These are phyloP conservation scores for Oscheius sp. DNA, from an alignment of 1,140 invertebrate genomes.

Conservation along the genomic window DNA sequence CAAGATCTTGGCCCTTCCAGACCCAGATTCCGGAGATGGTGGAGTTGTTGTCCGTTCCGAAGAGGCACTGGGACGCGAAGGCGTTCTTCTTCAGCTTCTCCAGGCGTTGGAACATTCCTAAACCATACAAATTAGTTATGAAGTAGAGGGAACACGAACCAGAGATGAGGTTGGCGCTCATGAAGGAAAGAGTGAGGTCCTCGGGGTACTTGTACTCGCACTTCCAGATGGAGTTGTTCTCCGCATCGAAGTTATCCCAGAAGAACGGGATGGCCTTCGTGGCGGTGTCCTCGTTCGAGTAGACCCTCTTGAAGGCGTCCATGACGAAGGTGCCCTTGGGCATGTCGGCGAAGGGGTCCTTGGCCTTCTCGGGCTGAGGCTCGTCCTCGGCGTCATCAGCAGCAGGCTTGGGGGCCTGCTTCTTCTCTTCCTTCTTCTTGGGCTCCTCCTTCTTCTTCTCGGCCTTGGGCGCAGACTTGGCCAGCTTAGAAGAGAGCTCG, in stretches of 20 bases:
- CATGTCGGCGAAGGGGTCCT: conserved; percentile 81
- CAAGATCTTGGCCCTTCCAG: conserved; percentile 90
- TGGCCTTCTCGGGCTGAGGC: conserved; percentile 75
- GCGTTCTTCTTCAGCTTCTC: conserved; percentile 95
- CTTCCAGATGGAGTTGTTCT: conserved; percentile 95
- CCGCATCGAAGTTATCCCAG: conserved; percentile 94
- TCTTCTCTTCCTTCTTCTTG: conserved; percentile 42
- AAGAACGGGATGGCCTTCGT: conserved; percentile 90
- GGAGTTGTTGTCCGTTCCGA: conserved; percentile 86
- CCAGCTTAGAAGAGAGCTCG: conserved; percentile 20
- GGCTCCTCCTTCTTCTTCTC: conserved; percentile 64
- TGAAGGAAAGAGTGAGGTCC: conserved; percentile 86
- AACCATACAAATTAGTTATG: not conserved
- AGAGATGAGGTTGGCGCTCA: conserved; percentile 89
- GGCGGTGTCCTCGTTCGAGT: conserved; percentile 91
- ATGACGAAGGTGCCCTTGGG: conserved; percentile 78
- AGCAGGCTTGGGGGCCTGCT: conserved; percentile 46
- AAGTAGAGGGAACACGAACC: conserved; percentile 1
- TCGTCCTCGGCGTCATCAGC: conserved; percentile 66
- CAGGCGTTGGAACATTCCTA: conserved; percentile 90
- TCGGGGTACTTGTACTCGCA: conserved; percentile 93
- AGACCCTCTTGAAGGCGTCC: conserved; percentile 94
- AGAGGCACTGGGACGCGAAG: conserved; percentile 87
- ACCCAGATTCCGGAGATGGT: conserved; percentile 93
- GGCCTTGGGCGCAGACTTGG: conserved; percentile 35